Conservation (phyloP, 1,140 invertebrate species). For the Oreohelix idahoensis region DNA sequence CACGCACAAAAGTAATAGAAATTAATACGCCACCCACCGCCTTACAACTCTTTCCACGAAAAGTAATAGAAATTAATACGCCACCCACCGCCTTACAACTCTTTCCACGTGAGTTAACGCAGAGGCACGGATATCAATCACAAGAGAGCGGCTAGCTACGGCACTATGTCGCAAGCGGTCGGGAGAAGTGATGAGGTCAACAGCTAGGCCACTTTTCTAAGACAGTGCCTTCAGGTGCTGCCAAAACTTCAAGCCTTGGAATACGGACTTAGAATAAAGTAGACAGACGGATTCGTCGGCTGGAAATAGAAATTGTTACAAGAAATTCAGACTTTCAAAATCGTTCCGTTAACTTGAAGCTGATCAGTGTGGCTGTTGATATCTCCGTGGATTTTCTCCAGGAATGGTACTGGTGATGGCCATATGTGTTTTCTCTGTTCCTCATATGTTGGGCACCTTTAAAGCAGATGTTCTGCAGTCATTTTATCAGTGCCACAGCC, state of each 20-base stretch:
- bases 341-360: too few relatives aligned
- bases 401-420: too few relatives aligned
- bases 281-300: background rate
- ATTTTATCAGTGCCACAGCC: too few relatives aligned
- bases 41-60: background rate
- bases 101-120: background rate
- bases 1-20: background rate
- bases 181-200: background rate
- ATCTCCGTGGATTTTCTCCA: too few relatives aligned
- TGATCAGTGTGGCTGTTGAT: too few relatives aligned
- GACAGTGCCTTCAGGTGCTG: background rate
- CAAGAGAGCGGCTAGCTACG: background rate
- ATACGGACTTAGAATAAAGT: background rate
- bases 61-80: background rate
- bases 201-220: background rate
- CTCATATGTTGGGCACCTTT: too few relatives aligned
- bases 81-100: background rate
- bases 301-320: background rate
- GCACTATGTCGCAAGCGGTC: background rate
- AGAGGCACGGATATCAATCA: background rate
- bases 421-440: too few relatives aligned
- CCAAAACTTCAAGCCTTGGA: background rate
- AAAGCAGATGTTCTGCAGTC: too few relatives aligned
- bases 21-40: background rate
- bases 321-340: too few relatives aligned